Conservation (phyloP, 2,797 vertebrate species). For the Choloepus didactylus region DNA sequence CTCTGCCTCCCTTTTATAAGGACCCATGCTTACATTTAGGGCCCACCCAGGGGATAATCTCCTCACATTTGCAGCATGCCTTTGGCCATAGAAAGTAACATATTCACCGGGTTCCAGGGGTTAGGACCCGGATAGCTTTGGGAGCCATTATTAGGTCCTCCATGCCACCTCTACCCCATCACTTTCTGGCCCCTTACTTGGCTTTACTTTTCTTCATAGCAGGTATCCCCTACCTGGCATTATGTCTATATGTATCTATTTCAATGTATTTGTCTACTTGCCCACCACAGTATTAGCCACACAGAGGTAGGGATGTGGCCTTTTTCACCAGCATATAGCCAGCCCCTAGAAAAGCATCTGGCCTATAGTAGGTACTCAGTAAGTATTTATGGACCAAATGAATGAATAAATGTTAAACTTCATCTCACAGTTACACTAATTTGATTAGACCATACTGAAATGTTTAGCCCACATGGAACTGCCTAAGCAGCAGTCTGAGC, state of each 20-base stretch:
- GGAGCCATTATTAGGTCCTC: neutral
- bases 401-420: neutral
- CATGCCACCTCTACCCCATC: neutral
- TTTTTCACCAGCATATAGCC: neutral
- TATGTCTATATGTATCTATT: neutral
- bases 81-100: neutral
- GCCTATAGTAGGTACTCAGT: too few relatives aligned
- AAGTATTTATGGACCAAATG: neutral
- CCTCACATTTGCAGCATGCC: neutral
- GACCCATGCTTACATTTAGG: neutral
- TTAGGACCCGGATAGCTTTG: neutral
- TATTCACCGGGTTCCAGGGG: neutral
- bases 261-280: neutral
- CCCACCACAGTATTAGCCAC: neutral
- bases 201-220: neutral
- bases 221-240: neutral
- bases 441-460: neutral
- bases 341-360: neutral
- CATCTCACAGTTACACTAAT: rapidly evolving
- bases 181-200: neutral
- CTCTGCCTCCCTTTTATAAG: too few relatives aligned
- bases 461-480: too few relatives aligned
- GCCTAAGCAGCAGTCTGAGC: neutral
- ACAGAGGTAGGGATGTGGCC: neutral
- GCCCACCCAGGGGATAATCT: neutral